These are phyloP conservation scores for Zygaena filipendulae DNA, from an alignment of 2,888 invertebrate genomes.

Conservation along the genomic window DNA sequence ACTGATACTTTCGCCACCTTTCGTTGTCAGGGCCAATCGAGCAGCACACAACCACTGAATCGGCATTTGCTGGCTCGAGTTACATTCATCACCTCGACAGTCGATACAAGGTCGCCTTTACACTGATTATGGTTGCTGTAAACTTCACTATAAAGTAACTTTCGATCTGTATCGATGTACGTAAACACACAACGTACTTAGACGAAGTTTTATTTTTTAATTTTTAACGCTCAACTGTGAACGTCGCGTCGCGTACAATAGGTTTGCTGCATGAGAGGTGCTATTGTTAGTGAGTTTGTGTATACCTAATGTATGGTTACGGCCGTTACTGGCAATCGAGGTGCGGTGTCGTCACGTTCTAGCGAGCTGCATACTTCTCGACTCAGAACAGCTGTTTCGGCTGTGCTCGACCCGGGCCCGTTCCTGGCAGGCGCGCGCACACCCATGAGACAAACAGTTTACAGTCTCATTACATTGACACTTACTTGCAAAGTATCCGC, in stretches of 20 bases:
- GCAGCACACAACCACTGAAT: conserved; percentile 29
- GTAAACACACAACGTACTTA: conserved; percentile 22
- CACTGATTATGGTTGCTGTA: conserved; percentile 21
- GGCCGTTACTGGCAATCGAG: conserved; percentile 26
- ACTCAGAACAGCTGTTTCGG: conserved; percentile 46
- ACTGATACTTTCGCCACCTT: conserved; percentile 57
- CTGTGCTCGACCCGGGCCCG: conserved; percentile 17
- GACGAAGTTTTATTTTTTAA: conserved; percentile 24
- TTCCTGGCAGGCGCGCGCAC: conserved; percentile 16
- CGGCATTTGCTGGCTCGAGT: conserved; percentile 25
- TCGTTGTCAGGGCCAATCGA: conserved; percentile 46
- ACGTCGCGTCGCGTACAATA: no score
- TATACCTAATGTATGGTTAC: conserved; percentile 8
- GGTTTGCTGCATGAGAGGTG: conserved; percentile 21
- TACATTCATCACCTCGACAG: conserved; percentile 30
- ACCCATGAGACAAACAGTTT: no score
- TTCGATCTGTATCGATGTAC: conserved; percentile 21
- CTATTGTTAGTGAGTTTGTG: conserved; percentile 34
- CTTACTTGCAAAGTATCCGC: conserved; percentile 90
- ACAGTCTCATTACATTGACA: conserved; percentile 23
- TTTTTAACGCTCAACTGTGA: neutral
- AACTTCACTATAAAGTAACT: conserved; percentile 26
- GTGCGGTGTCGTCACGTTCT: conserved; percentile 29
- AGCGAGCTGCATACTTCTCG: conserved; percentile 22
- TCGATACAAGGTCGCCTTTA: conserved; percentile 30